phyloP scores from a whole-genome alignment of 1,140 invertebrate species.

The Leptinotarsa defecta region DNA sequence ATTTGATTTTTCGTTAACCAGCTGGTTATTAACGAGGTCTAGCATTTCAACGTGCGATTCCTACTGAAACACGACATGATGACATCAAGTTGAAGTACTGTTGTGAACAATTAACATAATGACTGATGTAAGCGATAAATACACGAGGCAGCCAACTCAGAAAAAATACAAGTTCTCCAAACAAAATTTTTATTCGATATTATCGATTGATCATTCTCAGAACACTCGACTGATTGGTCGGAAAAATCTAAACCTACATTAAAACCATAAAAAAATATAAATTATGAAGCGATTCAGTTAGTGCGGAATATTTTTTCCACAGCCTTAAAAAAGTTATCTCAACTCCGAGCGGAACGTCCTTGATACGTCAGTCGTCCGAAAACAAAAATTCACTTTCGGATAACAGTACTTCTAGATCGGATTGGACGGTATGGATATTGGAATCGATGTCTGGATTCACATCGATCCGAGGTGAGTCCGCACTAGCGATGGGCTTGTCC shows the following conservation, averaged over 20 bases:
- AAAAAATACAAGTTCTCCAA: too few relatives aligned
- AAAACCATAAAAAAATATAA: constrained; percentile 9
- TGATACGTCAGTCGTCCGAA: constrained; percentile 59
- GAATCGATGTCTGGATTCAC: constrained; percentile 55
- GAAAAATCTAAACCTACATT: background rate
- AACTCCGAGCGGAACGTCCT: background rate
- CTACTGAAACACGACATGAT: too few relatives aligned
- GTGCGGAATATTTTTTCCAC: constrained; percentile 45
- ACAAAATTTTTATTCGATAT: too few relatives aligned
- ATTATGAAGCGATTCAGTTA: constrained; percentile 26
- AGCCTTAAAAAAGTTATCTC: constrained; percentile 39
- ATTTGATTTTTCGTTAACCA: too few relatives aligned
- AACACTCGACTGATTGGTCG: background rate
- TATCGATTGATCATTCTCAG: background rate
- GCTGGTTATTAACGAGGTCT: too few relatives aligned
- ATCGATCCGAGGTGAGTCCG: constrained; percentile 27
- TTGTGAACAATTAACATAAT: too few relatives aligned
- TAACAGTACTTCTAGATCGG: constrained; percentile 66
- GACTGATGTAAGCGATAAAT: too few relatives aligned
- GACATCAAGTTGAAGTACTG: too few relatives aligned
- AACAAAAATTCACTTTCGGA: constrained; percentile 67
- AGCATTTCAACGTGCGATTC: too few relatives aligned
- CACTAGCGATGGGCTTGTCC: background rate
- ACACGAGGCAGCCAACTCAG: too few relatives aligned
- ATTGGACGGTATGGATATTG: constrained; percentile 66